Conservation (phyloP, 1,140 invertebrate genomes). For the Conus ventricosus region DNA sequence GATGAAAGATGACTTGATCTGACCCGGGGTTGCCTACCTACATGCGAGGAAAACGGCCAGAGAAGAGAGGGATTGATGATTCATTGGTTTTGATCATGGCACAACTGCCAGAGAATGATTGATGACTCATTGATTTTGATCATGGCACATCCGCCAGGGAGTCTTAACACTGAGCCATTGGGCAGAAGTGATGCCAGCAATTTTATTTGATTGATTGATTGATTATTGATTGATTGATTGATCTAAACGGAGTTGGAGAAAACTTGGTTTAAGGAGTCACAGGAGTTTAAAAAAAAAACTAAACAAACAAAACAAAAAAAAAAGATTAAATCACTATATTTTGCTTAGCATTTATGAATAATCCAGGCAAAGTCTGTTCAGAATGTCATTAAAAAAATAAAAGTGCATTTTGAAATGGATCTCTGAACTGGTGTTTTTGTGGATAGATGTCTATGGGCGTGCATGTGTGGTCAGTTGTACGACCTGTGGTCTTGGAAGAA, state of each 20-base stretch:
- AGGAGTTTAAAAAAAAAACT: neutral
- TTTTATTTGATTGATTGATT: neutral
- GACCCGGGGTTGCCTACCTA: neutral
- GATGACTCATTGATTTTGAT: too few species aligned
- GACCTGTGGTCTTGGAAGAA: too few species aligned
- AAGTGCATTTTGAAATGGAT: neutral
- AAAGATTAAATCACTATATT: slow-evolving; percentile 30
- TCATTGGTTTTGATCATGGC: neutral
- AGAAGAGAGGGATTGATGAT: too few species aligned
- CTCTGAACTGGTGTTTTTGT: neutral
- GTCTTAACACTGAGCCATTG: neutral
- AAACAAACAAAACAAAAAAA: neutral
- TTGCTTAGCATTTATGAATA: slow-evolving; percentile 42
- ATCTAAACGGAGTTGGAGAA: neutral
- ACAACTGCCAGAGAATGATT: neutral
- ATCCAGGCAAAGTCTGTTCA: slow-evolving; percentile 28
- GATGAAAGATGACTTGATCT: neutral
- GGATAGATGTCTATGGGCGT: neutral
- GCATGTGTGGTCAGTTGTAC: too few species aligned
- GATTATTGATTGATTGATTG: neutral
- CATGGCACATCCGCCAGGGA: neutral
- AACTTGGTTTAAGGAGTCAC: neutral
- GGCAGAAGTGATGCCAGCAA: neutral
- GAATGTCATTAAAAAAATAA: slow-evolving; percentile 29
- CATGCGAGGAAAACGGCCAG: neutral